Evolutionary conservation across 2,113 vertebrate species (phyloP).

Genomic region (Odontophorus gujanensis): DNA sequence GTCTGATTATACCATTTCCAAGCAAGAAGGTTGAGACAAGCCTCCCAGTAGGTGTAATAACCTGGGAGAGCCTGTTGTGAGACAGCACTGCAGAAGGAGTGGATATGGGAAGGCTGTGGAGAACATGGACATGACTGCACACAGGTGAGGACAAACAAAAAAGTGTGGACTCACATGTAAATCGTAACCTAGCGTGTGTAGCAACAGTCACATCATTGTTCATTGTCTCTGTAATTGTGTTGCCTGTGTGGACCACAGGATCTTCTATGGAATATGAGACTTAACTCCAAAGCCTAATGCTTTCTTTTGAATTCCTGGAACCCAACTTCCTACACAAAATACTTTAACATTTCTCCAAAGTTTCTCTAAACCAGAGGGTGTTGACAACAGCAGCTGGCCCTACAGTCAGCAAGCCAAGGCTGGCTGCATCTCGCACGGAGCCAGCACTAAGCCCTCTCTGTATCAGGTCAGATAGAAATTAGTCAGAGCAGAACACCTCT

Average conservation of each 20-base stretch:
- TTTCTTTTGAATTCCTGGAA: neutral
- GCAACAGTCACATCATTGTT: neutral
- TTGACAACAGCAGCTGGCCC: neutral
- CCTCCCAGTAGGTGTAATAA: neutral
- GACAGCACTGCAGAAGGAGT: neutral
- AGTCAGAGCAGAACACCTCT: neutral
- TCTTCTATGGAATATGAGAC: neutral
- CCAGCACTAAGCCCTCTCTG: neutral
- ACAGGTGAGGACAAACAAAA: neutral
- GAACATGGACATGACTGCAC: neutral
- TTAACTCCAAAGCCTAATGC: neutral
- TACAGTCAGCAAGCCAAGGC: neutral
- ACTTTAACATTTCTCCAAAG: neutral
- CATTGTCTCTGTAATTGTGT: neutral
- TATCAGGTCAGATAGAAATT: neutral
- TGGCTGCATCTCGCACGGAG: neutral
- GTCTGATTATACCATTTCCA: neutral
- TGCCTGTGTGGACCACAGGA: neutral
- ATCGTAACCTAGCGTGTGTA: neutral
- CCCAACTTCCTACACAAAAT: neutral
- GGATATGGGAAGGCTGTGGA: neutral
- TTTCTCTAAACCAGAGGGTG: neutral
- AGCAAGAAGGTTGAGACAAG: neutral
- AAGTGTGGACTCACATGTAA: neutral
- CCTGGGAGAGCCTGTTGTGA: neutral